These are phyloP conservation scores for Leptoclinus maculatus DNA, from an alignment of 2,797 vertebrate species.

Conservation along the genomic window DNA sequence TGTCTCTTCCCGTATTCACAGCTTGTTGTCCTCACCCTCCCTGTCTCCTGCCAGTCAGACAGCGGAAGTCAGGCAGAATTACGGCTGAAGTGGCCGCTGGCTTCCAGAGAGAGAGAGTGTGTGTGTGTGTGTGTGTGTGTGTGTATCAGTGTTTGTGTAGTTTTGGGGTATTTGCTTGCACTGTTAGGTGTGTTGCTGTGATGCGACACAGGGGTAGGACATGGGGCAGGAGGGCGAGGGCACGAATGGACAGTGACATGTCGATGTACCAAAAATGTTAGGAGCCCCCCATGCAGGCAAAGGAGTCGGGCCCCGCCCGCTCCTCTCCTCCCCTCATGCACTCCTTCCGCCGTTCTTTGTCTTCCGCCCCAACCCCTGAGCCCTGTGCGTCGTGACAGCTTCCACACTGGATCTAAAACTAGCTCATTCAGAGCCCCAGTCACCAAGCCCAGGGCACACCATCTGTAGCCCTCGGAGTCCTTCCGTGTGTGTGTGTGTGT, in stretches of 20 bases:
- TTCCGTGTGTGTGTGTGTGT: constrained; percentile 57
- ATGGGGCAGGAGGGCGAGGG: constrained; percentile 48
- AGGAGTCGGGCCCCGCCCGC: constrained; percentile 45
- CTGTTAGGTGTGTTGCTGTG: constrained; percentile 32
- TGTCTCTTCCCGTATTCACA: constrained; percentile 98
- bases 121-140: constrained; percentile 41
- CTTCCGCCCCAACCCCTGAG: constrained; percentile 66
- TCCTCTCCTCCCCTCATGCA: constrained; percentile 43
- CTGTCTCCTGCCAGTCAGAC: constrained; percentile 88
- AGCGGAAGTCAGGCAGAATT: constrained; percentile 93
- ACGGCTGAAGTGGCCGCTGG: constrained; percentile 87
- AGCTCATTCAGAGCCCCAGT: constrained; percentile 73
- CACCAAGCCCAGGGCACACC: constrained; percentile 76
- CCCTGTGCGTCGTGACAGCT: constrained; percentile 60
- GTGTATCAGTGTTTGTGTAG: constrained; percentile 38
- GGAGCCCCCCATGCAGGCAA: constrained; percentile 56
- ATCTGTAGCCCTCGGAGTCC: constrained; percentile 79
- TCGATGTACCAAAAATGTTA: constrained; percentile 71
- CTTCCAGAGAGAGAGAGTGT: constrained; percentile 60
- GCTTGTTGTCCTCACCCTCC: constrained; percentile 93
- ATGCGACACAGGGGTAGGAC: constrained; percentile 40
- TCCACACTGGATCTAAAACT: constrained; percentile 72
- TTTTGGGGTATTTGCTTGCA: constrained; percentile 30
- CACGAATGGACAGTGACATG: constrained; percentile 68
- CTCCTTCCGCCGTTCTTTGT: constrained; percentile 73